A percentile compares a stretch with the other conserved stretches of the same genome.
Conservation (phyloP, 2,113 vertebrate species). For the Salvator merianae region DNA sequence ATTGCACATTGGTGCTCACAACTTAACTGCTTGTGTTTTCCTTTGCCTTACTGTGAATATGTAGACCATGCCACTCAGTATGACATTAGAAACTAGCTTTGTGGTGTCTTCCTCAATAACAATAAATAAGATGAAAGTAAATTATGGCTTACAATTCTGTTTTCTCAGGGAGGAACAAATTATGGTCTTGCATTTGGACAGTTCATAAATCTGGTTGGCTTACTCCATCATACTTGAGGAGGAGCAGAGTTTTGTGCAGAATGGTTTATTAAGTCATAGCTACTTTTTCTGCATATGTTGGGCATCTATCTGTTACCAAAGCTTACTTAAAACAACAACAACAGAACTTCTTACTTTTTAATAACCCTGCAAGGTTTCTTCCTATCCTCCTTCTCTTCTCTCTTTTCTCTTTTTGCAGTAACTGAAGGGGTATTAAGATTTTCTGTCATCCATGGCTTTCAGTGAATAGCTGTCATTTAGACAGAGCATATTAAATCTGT, state of each 20-base stretch:
- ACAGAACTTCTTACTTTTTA: conserved; percentile 23
- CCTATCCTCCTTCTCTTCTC: neutral
- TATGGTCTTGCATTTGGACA: neutral
- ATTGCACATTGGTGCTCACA: neutral
- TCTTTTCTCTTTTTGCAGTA: neutral
- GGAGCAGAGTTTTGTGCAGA: neutral
- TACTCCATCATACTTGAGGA: neutral
- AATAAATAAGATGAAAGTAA: neutral
- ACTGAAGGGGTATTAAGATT: neutral
- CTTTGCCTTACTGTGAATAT: neutral
- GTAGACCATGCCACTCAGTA: neutral
- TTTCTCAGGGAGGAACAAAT: neutral
- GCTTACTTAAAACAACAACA: conserved; percentile 14
- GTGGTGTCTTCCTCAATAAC: neutral
- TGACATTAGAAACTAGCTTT: neutral
- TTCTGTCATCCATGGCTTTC: conserved; percentile 8
- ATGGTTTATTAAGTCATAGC: neutral
- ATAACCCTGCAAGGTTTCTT: conserved; percentile 8
- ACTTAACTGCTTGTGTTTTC: neutral
- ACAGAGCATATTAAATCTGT: conserved; percentile 38
- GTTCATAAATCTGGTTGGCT: neutral
- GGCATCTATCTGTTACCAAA: conserved; percentile 5
- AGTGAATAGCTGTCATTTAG: conserved; percentile 10
- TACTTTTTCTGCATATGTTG: neutral
- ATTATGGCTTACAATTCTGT: neutral